Conservation (phyloP, 2,888 invertebrate species). For the Frankliniella fusca region DNA sequence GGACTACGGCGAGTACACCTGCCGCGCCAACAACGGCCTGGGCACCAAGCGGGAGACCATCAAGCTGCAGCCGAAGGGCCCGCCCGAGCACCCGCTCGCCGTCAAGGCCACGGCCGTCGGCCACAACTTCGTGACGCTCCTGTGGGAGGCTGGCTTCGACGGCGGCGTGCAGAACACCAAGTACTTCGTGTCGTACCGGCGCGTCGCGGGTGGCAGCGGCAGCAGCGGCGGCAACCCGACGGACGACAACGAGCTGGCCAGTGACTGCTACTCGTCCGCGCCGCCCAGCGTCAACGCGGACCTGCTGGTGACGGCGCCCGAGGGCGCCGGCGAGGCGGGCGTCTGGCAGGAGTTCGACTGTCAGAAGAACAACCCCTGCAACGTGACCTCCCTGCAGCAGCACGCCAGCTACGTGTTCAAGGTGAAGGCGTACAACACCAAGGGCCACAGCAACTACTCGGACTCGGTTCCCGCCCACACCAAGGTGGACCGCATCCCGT, state of each 20-base stretch:
- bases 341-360: slow-evolving; percentile 85
- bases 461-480: slow-evolving; percentile 78
- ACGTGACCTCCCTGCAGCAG: slow-evolving; percentile 78
- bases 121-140: slow-evolving; percentile 71
- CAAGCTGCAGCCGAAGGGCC: slow-evolving; percentile 76
- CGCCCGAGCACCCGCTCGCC: slow-evolving; percentile 76
- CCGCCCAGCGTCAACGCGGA: slow-evolving; percentile 33
- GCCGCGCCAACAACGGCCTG: slow-evolving; percentile 77
- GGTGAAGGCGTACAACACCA: slow-evolving; percentile 83
- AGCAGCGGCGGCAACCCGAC: slow-evolving; percentile 57
- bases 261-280: slow-evolving; percentile 53
- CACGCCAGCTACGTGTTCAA: slow-evolving; percentile 83
- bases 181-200: slow-evolving; percentile 77
- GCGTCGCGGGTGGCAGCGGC: slow-evolving; percentile 58
- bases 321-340: slow-evolving; percentile 44
- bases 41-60: slow-evolving; percentile 62
- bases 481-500: slow-evolving; percentile 76
- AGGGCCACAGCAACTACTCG: slow-evolving; percentile 81
- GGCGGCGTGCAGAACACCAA: slow-evolving; percentile 83
- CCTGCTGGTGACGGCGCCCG: not conserved
- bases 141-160: slow-evolving; percentile 87
- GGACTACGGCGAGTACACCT: slow-evolving; percentile 89
- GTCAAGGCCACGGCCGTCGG: slow-evolving; percentile 69
- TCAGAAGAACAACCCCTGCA: slow-evolving; percentile 79
- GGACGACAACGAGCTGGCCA: slow-evolving; percentile 59